Base-by-base conservation (phyloP, 1,140 invertebrate species). In the Nebria ingens region DNA sequence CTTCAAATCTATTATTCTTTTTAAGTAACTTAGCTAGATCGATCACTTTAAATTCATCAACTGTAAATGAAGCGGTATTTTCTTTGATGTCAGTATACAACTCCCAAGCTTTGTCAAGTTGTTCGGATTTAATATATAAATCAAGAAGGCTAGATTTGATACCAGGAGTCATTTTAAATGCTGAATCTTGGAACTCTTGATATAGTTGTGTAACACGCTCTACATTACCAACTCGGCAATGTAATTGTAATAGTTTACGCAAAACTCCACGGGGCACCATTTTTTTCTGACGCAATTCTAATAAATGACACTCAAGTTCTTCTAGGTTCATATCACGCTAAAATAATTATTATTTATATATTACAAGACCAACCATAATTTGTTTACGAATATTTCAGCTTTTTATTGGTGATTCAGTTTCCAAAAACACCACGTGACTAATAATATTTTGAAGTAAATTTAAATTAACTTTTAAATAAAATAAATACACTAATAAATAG, bases 21-120 rank as follows among this genome's bases (percentile, higher is more conserved):
- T 79, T 70, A 59, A 81, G 69, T 1, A 76, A 63, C 1, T 66
- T 75, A 0, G 74, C 77, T 52, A 75, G 77, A 60, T 76, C 70
- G 4, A 83, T 65, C 9, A 81, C 66, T 67, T 82, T 82, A 56
- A 66, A 74, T 42, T 71, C 72, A 61, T 82, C 79, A 9, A 82
- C 62, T 0, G 53, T 64, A 64, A 81, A 81, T 25, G 72, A 64
- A 1, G 71, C 65, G 12, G 68, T 60, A 0, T 65, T 55, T 21
- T 63, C 66, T 58, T 71, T 73, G 0, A 82, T 59, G 23, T 78
- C 68, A 0, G 71, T 60, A 2, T 78, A 68, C 1, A 69, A 58
- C 11, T 65, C 13, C 38, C 75, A 66, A 1, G 79, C 78, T 34
- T 73, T 59, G 1, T 76, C 67, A 1, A 79, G 22, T 54, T 77